phyloP scores from a whole-genome alignment of 2,113 vertebrate genomes.

The Lepus americanus region DNA sequence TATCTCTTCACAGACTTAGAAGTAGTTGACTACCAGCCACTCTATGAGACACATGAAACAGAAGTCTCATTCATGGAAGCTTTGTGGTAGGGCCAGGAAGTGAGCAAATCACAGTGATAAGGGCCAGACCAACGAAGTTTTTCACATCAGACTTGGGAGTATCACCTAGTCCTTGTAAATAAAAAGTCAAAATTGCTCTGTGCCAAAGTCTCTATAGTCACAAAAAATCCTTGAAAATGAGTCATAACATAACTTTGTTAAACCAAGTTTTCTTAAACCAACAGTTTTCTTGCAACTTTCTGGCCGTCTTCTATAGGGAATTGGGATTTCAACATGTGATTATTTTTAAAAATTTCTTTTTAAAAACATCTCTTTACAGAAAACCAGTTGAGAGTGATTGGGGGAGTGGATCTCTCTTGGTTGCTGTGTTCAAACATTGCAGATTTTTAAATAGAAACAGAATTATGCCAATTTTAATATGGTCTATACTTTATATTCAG shows the following conservation, averaged over 20 bases:
- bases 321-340: background rate
- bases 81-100: background rate
- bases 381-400: background rate
- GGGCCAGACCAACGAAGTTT: background rate
- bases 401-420: background rate
- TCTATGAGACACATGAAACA: background rate
- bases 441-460: background rate
- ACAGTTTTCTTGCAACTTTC: background rate
- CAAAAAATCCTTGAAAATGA: background rate
- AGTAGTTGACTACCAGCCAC: background rate
- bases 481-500: background rate
- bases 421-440: background rate
- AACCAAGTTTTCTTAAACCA: background rate
- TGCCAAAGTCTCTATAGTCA: background rate
- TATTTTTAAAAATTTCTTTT: background rate
- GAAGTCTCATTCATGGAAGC: background rate
- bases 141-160: constrained; percentile 35
- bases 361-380: background rate
- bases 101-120: background rate
- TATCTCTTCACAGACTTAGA: background rate
- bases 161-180: background rate
- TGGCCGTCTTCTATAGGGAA: background rate
- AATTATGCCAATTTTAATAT: background rate
- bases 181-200: constrained; percentile 16
- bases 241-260: background rate